phyloP scores from a whole-genome alignment of 2,888 invertebrate species.

The Poecilus cupreus region DNA sequence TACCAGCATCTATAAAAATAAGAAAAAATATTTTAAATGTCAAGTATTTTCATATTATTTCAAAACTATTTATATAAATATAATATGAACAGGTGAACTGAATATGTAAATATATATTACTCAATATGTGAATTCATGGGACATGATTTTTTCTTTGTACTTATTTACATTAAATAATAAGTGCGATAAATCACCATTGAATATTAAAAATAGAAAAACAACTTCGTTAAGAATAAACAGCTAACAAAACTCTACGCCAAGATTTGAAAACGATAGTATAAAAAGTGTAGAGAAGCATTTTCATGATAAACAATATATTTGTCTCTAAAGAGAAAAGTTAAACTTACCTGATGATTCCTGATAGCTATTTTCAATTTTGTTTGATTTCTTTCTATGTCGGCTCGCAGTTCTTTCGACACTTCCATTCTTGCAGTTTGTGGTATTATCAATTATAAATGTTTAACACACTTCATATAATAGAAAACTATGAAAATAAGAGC shows the following conservation, averaged over 20 bases:
- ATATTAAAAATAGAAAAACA: constrained; percentile 40
- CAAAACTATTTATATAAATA: constrained; percentile 41
- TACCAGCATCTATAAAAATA: constrained; percentile 67
- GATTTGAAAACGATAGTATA: constrained; percentile 23
- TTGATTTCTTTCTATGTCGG: constrained; percentile 70
- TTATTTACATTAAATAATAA: constrained; percentile 38
- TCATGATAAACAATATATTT: constrained; percentile 39
- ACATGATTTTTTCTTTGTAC: constrained; percentile 15
- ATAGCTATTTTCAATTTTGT: constrained; percentile 71
- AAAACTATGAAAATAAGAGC: constrained; percentile 46
- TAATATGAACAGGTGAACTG: constrained; percentile 30
- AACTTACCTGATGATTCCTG: constrained; percentile 72
- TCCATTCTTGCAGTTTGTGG: constrained; percentile 66
- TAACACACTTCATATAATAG: constrained; percentile 46
- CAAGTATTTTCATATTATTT: constrained; percentile 23
- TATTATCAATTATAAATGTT: constrained; percentile 5
- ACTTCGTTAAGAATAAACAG: background rate
- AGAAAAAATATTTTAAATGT: constrained; percentile 57
- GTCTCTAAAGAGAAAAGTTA: constrained; percentile 53
- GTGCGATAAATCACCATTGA: background rate
- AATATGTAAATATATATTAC: background rate
- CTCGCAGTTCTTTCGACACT: constrained; percentile 70
- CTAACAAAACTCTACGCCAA: constrained; percentile 6
- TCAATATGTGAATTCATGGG: constrained; percentile 42
- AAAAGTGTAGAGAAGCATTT: background rate